Conservation (phyloP, 2,113 vertebrate genomes). For the Callionymus lyra region DNA sequence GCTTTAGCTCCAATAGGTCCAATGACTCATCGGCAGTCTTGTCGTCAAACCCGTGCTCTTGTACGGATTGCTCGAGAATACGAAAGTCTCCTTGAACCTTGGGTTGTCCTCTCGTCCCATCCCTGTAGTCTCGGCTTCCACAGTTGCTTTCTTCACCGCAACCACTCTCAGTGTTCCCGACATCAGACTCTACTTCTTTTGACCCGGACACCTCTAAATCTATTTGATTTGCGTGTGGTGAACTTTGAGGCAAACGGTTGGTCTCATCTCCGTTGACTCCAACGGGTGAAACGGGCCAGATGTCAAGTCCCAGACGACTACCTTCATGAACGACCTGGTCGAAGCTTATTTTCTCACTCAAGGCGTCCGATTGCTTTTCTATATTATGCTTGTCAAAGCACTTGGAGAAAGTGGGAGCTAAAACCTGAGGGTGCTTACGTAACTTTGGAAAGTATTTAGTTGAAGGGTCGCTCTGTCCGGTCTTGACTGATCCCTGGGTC, state of each 20-base stretch:
- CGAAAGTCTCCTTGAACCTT: conserved; percentile 5
- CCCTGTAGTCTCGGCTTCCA: neutral
- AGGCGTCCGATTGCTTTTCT: too few relatives aligned
- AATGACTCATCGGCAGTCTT: neutral
- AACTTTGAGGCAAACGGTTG: conserved; percentile 9
- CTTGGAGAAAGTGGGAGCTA: too few relatives aligned
- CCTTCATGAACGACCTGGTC: conserved; percentile 3
- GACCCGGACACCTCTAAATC: conserved; percentile 56
- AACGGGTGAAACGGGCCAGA: neutral
- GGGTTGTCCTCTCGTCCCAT: conserved; percentile 1
- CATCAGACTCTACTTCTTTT: conserved; percentile 55
- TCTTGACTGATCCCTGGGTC: neutral
- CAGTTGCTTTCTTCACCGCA: conserved; percentile 3
- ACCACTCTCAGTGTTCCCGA: conserved; percentile 33
- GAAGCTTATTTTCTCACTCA: neutral
- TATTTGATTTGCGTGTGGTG: conserved; percentile 52
- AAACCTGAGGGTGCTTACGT: too few relatives aligned
- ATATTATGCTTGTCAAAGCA: too few relatives aligned
- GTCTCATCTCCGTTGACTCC: neutral
- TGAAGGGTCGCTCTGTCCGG: too few relatives aligned
- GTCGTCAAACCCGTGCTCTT: too few relatives aligned
- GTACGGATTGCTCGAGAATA: conserved; percentile 2
- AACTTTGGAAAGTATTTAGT: too few relatives aligned
- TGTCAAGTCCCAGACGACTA: neutral
- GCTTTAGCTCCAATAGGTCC: conserved; percentile 3